phyloP scores from a whole-genome alignment of 23 tunicate genomes.

The Phallusia fumigata region DNA sequence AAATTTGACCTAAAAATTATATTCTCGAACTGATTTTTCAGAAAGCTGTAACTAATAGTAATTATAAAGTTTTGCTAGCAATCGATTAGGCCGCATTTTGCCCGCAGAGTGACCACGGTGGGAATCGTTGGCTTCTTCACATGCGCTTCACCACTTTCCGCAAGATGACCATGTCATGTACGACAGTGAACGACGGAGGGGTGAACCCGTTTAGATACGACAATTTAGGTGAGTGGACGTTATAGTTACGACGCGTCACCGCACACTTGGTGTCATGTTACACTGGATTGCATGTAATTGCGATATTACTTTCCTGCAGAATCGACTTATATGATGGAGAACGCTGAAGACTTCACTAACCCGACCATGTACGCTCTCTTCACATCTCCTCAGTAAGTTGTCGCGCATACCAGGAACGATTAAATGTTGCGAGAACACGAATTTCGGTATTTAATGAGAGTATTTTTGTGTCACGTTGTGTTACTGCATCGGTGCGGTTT shows the following conservation, averaged over 20 bases:
- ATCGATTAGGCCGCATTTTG: too few species aligned
- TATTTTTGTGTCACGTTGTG: too few species aligned
- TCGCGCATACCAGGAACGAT: neutral
- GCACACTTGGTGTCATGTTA: neutral
- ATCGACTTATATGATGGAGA: slow-evolving; percentile 34
- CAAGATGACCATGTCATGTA: slow-evolving; percentile 61
- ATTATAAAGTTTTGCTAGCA: too few species aligned
- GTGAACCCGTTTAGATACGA: slow-evolving; percentile 47
- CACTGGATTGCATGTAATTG: neutral
- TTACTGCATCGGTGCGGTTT: too few species aligned
- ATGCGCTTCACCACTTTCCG: slow-evolving; percentile 45
- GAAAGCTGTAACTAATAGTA: too few species aligned
- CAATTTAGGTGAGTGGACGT: slow-evolving; percentile 46
- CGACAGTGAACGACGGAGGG: slow-evolving; percentile 5
- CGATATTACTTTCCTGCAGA: slow-evolving; percentile 26
- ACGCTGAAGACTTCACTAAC: slow-evolving; percentile 24
- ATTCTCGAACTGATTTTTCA: too few species aligned
- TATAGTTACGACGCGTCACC: neutral
- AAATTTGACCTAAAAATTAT: too few species aligned
- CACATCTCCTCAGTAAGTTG: slow-evolving; percentile 52
- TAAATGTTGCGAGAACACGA: too few species aligned
- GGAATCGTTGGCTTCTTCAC: slow-evolving; percentile 27
- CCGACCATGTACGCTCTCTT: slow-evolving; percentile 61
- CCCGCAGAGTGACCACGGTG: slow-evolving; percentile 87
- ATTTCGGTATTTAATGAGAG: too few species aligned